Conservation (phyloP, 2,888 invertebrate species). For the Frankliniella fusca region DNA sequence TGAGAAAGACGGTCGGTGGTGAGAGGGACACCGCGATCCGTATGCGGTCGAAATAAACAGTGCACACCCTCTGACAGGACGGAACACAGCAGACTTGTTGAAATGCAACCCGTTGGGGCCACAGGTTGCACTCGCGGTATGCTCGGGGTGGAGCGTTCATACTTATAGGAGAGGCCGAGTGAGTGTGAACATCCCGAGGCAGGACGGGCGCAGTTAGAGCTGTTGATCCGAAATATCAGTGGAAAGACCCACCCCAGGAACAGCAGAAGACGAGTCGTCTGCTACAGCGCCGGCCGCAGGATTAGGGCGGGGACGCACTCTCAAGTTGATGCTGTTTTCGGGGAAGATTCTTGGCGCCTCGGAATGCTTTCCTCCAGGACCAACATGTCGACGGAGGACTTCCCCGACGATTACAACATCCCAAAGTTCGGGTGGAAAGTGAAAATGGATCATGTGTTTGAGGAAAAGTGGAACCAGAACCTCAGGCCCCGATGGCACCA, state of each 20-base stretch:
- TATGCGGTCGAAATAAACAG: background rate
- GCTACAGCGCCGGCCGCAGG: background rate
- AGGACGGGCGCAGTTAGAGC: no score
- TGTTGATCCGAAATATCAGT: background rate
- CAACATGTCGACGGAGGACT: constrained; percentile 13
- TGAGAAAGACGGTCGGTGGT: background rate
- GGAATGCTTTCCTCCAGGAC: background rate
- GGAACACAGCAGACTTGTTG: constrained; percentile 2
- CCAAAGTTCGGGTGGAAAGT: constrained; percentile 69
- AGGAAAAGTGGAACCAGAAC: constrained; percentile 66
- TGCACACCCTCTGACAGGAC: background rate
- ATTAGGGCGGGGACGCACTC: background rate
- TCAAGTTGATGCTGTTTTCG: background rate
- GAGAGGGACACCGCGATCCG: background rate
- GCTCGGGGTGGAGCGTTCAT: background rate
- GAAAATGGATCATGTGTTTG: constrained; percentile 68
- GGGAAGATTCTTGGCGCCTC: background rate
- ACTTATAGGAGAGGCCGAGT: background rate
- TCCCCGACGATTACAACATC: constrained; percentile 41
- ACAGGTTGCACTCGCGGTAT: background rate
- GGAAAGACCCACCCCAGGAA: background rate
- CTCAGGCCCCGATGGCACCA: constrained; percentile 63
- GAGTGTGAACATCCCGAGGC: background rate
- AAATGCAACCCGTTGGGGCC: background rate
- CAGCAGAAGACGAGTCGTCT: background rate